phyloP scores from a whole-genome alignment of 2,113 vertebrate species.

The Arothron firmamentum region DNA sequence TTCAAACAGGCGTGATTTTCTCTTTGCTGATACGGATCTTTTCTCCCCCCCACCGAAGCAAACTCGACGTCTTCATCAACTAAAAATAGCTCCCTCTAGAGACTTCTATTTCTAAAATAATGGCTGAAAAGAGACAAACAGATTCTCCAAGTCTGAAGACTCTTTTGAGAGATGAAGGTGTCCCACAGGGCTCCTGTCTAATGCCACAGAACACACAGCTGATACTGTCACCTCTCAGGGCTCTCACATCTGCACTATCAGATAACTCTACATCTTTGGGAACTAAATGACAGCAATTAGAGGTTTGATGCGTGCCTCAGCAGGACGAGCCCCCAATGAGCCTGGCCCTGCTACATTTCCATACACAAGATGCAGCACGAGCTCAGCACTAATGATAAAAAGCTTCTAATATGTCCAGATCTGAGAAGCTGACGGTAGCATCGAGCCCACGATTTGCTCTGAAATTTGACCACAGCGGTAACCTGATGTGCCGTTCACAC shows the following conservation, averaged over 20 bases:
- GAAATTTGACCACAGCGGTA: no score
- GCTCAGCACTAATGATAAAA: no score
- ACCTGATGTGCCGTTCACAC: no score
- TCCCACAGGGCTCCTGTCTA: slow-evolving; percentile 39
- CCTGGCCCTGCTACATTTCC: no score
- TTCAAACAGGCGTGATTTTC: slow-evolving; percentile 48
- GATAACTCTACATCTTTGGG: no score
- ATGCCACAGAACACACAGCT: slow-evolving; percentile 15
- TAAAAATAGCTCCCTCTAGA: slow-evolving; percentile 41
- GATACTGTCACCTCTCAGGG: slow-evolving; percentile 10
- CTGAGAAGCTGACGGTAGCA: no score
- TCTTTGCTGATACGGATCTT: slow-evolving; percentile 47
- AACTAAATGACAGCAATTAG: no score
- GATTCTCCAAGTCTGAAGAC: background rate
- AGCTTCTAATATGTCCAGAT: no score
- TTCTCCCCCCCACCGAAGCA: slow-evolving; percentile 9
- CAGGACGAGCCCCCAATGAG: no score
- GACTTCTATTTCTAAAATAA: slow-evolving; percentile 25
- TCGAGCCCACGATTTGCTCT: no score
- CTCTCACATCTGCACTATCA: background rate
- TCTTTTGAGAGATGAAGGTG: slow-evolving; percentile 44
- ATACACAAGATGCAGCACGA: no score
- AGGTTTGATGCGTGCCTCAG: no score
- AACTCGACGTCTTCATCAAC: slow-evolving; percentile 34
- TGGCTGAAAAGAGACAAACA: background rate